Percentiles rank a stretch among this genome's conserved stretches.
Conservation (phyloP, 2,797 vertebrate genomes). For the Trichosurus vulpecula region DNA sequence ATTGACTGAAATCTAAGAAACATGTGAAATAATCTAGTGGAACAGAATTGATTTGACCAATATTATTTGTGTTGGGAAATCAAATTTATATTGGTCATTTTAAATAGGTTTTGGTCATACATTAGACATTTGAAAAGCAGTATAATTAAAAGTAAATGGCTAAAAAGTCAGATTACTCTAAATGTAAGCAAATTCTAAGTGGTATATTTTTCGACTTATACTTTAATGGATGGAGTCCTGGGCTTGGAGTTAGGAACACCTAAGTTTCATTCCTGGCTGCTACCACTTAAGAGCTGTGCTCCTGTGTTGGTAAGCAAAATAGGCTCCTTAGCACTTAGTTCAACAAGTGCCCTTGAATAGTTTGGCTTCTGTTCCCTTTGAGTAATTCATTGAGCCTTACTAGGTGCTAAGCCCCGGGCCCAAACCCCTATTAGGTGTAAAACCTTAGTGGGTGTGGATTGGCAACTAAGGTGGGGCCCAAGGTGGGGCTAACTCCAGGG, state of each 20-base stretch:
- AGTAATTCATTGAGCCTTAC: too few species aligned
- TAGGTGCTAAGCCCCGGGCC: too few species aligned
- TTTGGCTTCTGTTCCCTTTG: too few species aligned
- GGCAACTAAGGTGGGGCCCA: too few species aligned
- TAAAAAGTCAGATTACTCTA: background rate
- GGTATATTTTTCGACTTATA: background rate
- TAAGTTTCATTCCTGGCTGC: background rate
- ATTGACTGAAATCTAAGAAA: background rate
- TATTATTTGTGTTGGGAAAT: constrained; percentile 26
- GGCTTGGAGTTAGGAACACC: background rate
- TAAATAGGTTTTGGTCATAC: background rate
- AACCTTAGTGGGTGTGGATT: too few species aligned
- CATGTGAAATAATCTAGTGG: background rate
- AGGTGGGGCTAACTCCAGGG: too few species aligned
- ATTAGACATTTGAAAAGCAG: background rate
- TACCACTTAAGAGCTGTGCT: background rate
- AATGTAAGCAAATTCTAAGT: background rate
- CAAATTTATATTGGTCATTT: background rate
- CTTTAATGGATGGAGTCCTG: background rate
- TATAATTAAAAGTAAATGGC: background rate
- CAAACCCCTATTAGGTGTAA: too few species aligned
- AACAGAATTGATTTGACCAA: constrained; percentile 25
- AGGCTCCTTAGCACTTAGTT: too few species aligned
- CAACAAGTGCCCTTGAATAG: too few species aligned
- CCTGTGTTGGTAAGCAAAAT: too few species aligned